Evolutionary conservation across 37 sponge, comb jelly and placozoan species (phyloP), one percentile per base, ranked within the genome.

Genomic region (Ianthella basta): DNA sequence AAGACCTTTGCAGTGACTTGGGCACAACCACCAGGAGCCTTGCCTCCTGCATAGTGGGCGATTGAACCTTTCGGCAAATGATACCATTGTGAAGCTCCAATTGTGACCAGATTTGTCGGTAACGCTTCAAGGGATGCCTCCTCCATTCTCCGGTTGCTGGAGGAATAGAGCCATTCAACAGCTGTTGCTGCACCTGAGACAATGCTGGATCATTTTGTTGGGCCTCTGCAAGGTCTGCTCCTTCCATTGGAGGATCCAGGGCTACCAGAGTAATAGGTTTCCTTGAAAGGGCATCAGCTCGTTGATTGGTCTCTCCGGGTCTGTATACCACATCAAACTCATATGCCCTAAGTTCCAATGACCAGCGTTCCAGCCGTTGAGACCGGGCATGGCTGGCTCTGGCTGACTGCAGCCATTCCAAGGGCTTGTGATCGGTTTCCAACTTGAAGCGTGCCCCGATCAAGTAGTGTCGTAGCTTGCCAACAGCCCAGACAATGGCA

Each of bases 361-460:
- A 74, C 75, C 75, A 74, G 15, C 75, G 32, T 37, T 74, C 75
- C 16, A 74, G 75, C 27, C 75, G 39, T 32, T 74, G 75, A 6
- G 75, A 74, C 5, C 39, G 75, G 25, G 74, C 84, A 29, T 32
- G 50, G 37, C 72, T 74, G 15, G 75, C 12, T 27, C 39, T 74
- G 32, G 75, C 32, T 5, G 39, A 74, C 39, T 74, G 38, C 70
- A 34, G 75, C 37, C 75, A 74, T 27, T 74, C 75, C 37, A 74
- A 37, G 27, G 75, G 75, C 37, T 74, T 74, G 75, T 74, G 75
- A 37, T 74, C 75, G 10, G 75, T 74, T 74, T 74, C 38, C 14
- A 74, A 23, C 27, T 10, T 27, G 37, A 74, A 74, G 18, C 6
- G 39, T 74, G 75, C 75, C 12, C 75, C 75, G 37, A 74, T 37